Conservation (phyloP, 2,113 vertebrate species). For the Semnornis frantzii region DNA sequence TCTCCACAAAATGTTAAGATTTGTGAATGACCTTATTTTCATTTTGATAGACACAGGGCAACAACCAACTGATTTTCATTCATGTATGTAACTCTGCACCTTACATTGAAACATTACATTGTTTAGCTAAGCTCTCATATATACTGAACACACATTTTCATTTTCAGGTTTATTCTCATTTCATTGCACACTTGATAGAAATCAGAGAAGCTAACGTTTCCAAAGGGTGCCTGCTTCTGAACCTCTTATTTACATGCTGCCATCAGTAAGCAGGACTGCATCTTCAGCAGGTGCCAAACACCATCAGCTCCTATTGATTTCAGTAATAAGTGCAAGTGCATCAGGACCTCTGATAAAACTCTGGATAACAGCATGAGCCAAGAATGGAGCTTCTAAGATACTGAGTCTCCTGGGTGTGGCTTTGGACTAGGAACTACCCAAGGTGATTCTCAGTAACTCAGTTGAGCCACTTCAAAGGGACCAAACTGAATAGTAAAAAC, state of each 20-base stretch:
- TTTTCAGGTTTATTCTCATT: not conserved
- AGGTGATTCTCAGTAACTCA: not conserved
- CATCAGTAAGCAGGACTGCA: not conserved
- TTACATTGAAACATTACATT: constrained; percentile 1
- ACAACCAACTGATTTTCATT: constrained; percentile 74
- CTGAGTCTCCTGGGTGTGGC: not conserved
- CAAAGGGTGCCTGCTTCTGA: not conserved
- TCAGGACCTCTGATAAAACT: not conserved
- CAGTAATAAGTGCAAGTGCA: not conserved
- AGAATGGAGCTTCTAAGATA: not conserved
- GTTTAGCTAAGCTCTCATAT: not conserved
- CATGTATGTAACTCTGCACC: not conserved
- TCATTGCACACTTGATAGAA: not conserved
- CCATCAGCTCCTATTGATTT: not conserved
- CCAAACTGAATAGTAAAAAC: not conserved
- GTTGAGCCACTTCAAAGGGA: not conserved
- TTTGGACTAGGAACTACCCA: not conserved
- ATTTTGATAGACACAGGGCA: constrained; percentile 65
- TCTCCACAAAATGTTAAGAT: constrained; percentile 69
- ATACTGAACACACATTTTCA: not conserved
- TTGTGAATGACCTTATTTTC: constrained; percentile 79
- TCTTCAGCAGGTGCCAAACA: not conserved
- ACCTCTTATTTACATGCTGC: not conserved
- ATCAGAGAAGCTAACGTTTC: not conserved
- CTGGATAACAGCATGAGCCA: fast-evolving